Evolutionary conservation across 1,140 invertebrate genomes (phyloP), one percentile per base, ranked within the genome.

Genomic region (Diachasmimorpha longicaudata): DNA sequence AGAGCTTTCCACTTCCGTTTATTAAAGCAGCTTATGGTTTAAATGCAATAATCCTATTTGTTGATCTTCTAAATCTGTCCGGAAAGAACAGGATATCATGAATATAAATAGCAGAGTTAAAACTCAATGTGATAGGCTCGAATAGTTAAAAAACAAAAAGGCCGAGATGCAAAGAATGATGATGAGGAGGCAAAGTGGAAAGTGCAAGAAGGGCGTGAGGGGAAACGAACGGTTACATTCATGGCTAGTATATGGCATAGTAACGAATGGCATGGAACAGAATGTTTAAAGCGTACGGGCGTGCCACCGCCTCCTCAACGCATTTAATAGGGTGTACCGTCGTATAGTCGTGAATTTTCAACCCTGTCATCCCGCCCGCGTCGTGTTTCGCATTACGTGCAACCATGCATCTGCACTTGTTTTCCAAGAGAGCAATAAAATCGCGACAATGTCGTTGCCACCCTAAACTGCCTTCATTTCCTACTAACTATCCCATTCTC

Each of bases 271-370:
- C 23, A 63, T 19, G 19, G 36, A 70, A 75, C 46, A 63, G 71
- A 77, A 78, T 58, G 68, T 76, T 77, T 70, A 77, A 80, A 77
- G 75, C 67, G 67, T 70, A 55, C 67, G 74, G 76, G 76, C 72
- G 78, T 73, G 74, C 46, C 67, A 42, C 68, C 68, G 76, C 70
- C 77, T 78, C 74, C 63, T 79, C 74, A 42, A 77, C 72, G 48
- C 74, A 72, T 77, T 79, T 76, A 77, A 79, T 77, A 78, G 77
- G 67, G 75, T 70, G 75, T 78, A 77, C 73, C 70, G 70, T 77
- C 74, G 76, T 31, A 31, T 31, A 77, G 39, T 76, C 76, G 73
- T 81, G 75, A 77, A 81, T 81, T 81, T 63, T 63, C 76, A 76
- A 78, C 68, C 39, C 46, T 78, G 75, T 78, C 78, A 79, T 67